Percentiles rank a stretch among this genome's conserved stretches.
Conservation (phyloP, 2,113 vertebrate genomes). For the Trogon melanurus region DNA sequence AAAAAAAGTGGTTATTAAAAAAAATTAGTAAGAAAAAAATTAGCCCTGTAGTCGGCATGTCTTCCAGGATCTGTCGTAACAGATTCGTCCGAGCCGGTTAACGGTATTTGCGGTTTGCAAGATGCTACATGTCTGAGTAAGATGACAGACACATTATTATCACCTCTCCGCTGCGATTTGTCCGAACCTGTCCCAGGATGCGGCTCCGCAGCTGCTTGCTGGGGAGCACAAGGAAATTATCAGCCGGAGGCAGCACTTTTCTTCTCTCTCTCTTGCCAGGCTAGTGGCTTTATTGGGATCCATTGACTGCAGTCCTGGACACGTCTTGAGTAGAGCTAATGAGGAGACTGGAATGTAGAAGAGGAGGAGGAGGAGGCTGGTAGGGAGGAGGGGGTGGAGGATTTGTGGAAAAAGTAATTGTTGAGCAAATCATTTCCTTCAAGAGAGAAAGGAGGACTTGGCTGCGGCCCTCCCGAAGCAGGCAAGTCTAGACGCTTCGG, state of each 20-base stretch:
- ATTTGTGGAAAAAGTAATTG: conserved; percentile 66
- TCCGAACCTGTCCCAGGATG: conserved; percentile 82
- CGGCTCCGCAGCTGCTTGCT: conserved; percentile 77
- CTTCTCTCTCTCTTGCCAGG: conserved; percentile 43
- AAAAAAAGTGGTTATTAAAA: conserved; percentile 37
- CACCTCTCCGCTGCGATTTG: conserved; percentile 84
- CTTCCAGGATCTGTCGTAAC: conserved; percentile 80
- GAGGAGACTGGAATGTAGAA: conserved; percentile 70
- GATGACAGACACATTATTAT: conserved; percentile 97
- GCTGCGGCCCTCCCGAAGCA: conserved; percentile 55
- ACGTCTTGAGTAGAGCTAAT: conserved; percentile 64
- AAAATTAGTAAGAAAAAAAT: conserved; percentile 28
- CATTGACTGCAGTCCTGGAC: conserved; percentile 66
- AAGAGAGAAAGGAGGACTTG: conserved; percentile 60
- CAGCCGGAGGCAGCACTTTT: conserved; percentile 64
- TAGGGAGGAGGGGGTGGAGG: neutral
- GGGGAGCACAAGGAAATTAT: conserved; percentile 74
- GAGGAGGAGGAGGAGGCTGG: neutral
- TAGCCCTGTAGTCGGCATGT: conserved; percentile 14
- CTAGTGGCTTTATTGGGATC: conserved; percentile 66
- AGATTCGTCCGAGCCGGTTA: conserved; percentile 87
- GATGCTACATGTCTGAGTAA: conserved; percentile 84
- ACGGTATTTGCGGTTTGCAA: conserved; percentile 90
- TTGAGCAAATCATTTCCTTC: conserved; percentile 76
- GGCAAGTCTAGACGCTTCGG: conserved; percentile 79